Conservation (phyloP, 2,113 vertebrate species). For the Caranx melampygus region DNA sequence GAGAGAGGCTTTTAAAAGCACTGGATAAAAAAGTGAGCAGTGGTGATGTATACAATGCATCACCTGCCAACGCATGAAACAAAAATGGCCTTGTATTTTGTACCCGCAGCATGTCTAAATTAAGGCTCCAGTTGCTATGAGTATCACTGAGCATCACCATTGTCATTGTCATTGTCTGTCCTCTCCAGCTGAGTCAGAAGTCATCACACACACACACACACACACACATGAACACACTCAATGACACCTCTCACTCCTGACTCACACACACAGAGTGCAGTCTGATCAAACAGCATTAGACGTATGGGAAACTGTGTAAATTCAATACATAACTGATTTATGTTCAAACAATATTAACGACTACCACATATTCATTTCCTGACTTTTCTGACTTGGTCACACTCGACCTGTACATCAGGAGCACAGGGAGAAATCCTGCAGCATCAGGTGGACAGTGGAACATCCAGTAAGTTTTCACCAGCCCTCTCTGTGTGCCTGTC, state of each 20-base stretch:
- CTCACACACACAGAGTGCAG: neutral
- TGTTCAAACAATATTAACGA: no score
- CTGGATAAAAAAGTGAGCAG: no score
- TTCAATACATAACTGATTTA: no score
- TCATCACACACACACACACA: neutral
- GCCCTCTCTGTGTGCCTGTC: no score
- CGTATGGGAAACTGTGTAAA: no score
- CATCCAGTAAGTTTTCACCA: no score
- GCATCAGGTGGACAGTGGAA: no score
- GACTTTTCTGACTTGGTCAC: no score
- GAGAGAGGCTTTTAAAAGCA: neutral
- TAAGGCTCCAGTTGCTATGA: constrained; percentile 31
- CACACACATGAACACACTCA: neutral
- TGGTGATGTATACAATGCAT: no score
- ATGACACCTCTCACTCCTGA: neutral
- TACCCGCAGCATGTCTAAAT: constrained; percentile 51
- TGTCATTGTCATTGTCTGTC: constrained; percentile 65
- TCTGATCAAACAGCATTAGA: neutral
- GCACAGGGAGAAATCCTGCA: no score
- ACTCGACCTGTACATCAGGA: no score
- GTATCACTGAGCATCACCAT: constrained; percentile 49
- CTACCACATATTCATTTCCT: no score
- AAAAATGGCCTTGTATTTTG: constrained; percentile 3
- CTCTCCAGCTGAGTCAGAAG: constrained; percentile 54
- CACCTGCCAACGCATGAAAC: neutral